Evolutionary conservation across 2,797 vertebrate species (phyloP), one percentile per base, ranked within the genome.

Genomic region (Pachyuromys duprasi): DNA sequence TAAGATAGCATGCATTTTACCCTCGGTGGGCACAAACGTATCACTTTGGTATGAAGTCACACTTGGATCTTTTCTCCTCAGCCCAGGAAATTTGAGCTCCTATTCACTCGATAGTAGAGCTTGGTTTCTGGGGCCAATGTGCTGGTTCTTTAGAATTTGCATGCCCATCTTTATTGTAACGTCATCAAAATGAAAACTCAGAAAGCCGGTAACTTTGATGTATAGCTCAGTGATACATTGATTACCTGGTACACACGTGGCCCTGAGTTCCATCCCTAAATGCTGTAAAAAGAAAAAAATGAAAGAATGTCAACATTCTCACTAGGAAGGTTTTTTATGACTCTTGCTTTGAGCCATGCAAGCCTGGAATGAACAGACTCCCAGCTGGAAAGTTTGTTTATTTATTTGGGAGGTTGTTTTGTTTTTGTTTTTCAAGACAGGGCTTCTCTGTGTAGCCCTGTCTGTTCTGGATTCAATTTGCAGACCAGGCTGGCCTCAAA

Each of bases 171-270:
- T 83, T 74, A 8, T 12, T 20, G 49, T 72, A 70, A 49, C 65
- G 82, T 31, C 49, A 86, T 91, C 88, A 78, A 91, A 78, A 91
- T 82, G 72, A 62, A 96, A 96, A 80, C 36, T 7, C 15, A 15
- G 70, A 62, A 80, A 72, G 70, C 76, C 79, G 80, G 76, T 20
- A 49, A 28, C 62, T 31, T 39, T 20, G 8, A 39, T n/a, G 45
- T 24, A 2, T 7, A 12, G 22, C 31, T 89, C 72, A 89, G 31
- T 18, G 45, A 8, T 79, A 31, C 60, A 33, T n/a, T 36, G 63
- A 17, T 65, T 83, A 39, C 39, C 81, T 83, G 81, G 28, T 63
- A 45, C 17, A 65, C n/a, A 31, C 28, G 0, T 83, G 60, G 60
- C 26, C 39, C 80, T 31, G 17, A 83, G 60, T 31, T 63, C 9